Base-by-base conservation (phyloP, 2,888 invertebrate species). In the Nemotelus nigrinus region DNA sequence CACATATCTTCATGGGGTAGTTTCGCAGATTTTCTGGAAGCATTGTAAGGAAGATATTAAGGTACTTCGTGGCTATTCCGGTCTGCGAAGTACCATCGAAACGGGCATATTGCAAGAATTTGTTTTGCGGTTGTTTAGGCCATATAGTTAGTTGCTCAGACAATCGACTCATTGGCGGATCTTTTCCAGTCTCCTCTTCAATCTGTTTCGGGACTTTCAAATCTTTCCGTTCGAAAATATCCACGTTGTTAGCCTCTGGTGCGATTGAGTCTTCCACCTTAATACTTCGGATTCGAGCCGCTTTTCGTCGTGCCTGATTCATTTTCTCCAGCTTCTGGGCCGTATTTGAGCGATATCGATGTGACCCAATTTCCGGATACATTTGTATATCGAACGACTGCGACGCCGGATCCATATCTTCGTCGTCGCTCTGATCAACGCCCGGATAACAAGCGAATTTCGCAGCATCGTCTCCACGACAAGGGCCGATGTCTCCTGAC, bases 31-130 rank as follows among this genome's bases (percentile, higher is more conserved):
- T 92, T 80, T 92, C 92, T 0, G 94, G 91, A 47, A 96, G 88
- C 93, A 97, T 95, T 71, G 95, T 95, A 85, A 98, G 90, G 84
- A 94, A 98, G 81, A 98, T 97, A 84, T 93, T 93, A 83, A 96
- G 96, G 81, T 93, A 93, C 85, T 95, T 94, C 0, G 92, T 93
- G 43, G 93, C 91, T 71, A 94, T 88, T 45, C 93, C 94, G 77
- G 93, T 89, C 86, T 95, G 95, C 53, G 93, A 93, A 79, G 93
- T 94, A 80, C 97, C 97, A 89, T 98, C 97, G 87, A 94, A 98
- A 87, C 94, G 94, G 2, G 96, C 94, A 89, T 93, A 98, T 83
- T 95, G 94, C 80, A 94, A 90, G 87, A 94, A 98, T 74, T 96
- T 96, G 86, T 97, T 96, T 83, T 93, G 91, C 0, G 94, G 94